Percentiles rank a stretch among this genome's conserved stretches.
phyloP scores from a whole-genome alignment of 2,888 invertebrate genomes.

The Rhagonycha fulva region DNA sequence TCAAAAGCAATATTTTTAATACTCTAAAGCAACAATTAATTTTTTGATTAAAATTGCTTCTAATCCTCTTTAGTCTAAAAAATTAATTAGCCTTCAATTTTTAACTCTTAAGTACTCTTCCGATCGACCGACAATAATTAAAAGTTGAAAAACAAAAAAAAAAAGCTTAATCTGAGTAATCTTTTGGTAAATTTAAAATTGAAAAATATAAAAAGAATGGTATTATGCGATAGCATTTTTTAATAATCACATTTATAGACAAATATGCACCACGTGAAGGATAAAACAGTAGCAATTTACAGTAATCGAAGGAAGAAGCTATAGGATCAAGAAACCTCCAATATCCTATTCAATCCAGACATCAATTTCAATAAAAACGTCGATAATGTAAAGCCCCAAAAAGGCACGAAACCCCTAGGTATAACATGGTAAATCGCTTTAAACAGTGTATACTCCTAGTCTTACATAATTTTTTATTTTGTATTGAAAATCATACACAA shows the following conservation, averaged over 20 bases:
- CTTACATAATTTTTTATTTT: constrained; percentile 13
- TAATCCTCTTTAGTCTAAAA: background rate
- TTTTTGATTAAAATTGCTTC: background rate
- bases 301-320: constrained; percentile 47
- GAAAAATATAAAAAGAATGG: background rate
- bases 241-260: constrained; percentile 4
- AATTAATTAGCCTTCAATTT: background rate
- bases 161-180: background rate
- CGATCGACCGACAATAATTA: background rate
- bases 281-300: constrained; percentile 35
- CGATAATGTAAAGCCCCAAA: constrained; percentile 42
- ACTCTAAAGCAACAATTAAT: background rate
- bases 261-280: constrained; percentile 1
- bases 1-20: background rate
- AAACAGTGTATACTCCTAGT: constrained; percentile 17
- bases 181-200: background rate
- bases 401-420: constrained; percentile 39
- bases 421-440: constrained; percentile 30
- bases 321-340: constrained; percentile 43
- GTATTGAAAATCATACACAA: background rate
- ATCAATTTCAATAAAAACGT: constrained; percentile 53
- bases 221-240: background rate
- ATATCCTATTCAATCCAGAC: constrained; percentile 50
- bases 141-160: background rate
- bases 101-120: background rate